These are phyloP conservation scores for Macaria liturata DNA, from an alignment of 2,888 invertebrate species.

Conservation along the genomic window DNA sequence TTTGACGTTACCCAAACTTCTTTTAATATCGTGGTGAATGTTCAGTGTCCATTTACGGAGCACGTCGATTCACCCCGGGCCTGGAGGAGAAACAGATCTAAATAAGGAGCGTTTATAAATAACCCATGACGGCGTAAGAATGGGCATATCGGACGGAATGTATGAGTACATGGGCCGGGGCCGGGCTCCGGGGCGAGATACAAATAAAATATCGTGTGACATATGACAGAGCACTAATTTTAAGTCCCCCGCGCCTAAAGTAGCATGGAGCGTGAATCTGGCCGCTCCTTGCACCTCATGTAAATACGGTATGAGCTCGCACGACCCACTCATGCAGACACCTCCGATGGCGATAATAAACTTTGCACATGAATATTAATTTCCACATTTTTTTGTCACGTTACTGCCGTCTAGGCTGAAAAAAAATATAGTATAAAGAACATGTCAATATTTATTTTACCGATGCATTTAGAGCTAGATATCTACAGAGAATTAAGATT, in stretches of 20 bases:
- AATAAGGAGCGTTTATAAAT: constrained; percentile 75
- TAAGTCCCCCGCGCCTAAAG: constrained; percentile 65
- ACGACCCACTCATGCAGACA: constrained; percentile 58
- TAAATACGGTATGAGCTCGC: constrained; percentile 68
- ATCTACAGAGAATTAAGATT: no score
- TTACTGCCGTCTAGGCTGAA: constrained; percentile 28
- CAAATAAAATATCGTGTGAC: constrained; percentile 74
- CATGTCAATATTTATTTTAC: no score
- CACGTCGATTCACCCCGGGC: constrained; percentile 36
- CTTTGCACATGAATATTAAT: constrained; percentile 65
- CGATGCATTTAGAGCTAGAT: no score
- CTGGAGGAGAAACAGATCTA: constrained; percentile 52
- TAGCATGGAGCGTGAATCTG: constrained; percentile 71
- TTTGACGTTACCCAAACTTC: constrained; percentile 34
- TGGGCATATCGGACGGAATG: constrained; percentile 66
- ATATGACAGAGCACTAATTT: constrained; percentile 74
- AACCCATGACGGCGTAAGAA: constrained; percentile 65
- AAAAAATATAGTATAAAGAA: constrained; percentile 1
- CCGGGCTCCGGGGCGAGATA: constrained; percentile 52
- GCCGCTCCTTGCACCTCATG: constrained; percentile 70
- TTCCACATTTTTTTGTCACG: constrained; percentile 53
- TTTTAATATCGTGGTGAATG: constrained; percentile 36
- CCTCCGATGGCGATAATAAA: constrained; percentile 61
- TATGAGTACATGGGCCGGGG: constrained; percentile 32
- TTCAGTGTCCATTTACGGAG: constrained; percentile 36